Percentiles rank a stretch among this genome's conserved stretches.
Evolutionary conservation across 2,888 invertebrate species (phyloP).

Genomic region (Aspidiotus destructor): DNA sequence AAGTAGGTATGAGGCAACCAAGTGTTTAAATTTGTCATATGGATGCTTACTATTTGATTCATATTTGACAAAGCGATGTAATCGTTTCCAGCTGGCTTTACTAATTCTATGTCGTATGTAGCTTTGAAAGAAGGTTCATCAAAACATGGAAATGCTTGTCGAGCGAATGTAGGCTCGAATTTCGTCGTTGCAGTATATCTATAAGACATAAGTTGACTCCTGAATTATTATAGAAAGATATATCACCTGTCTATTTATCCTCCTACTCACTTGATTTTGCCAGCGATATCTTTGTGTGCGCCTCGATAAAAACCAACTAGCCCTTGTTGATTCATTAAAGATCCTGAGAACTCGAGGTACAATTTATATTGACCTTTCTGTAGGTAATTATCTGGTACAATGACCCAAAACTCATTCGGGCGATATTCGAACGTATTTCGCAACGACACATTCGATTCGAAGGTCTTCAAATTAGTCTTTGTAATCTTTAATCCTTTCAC

Average conservation of each 20-base stretch:
- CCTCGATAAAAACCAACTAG: constrained; percentile 56
- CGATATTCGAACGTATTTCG: constrained; percentile 41
- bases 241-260: neutral
- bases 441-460: constrained; percentile 41
- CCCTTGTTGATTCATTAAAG: constrained; percentile 46
- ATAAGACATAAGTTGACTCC: too few relatives aligned
- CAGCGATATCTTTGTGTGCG: constrained; percentile 44
- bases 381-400: constrained; percentile 34
- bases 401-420: constrained; percentile 38
- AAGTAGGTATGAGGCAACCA: neutral
- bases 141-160: constrained; percentile 89
- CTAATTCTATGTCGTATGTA: constrained; percentile 64
- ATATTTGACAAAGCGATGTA: constrained; percentile 80
- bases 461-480: constrained; percentile 40
- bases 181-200: constrained; percentile 81
- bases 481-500: constrained; percentile 50
- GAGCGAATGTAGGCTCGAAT: constrained; percentile 89
- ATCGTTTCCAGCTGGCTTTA: constrained; percentile 55
- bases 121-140: constrained; percentile 90
- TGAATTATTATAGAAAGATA: neutral
- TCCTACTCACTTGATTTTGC: constrained; percentile 40
- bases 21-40: neutral
- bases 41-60: constrained; percentile 56
- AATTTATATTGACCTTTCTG: constrained; percentile 43
- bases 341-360: constrained; percentile 48